These are phyloP conservation scores for Sminthurides aquaticus DNA, from an alignment of 2,888 invertebrate species.

Conservation along the genomic window DNA sequence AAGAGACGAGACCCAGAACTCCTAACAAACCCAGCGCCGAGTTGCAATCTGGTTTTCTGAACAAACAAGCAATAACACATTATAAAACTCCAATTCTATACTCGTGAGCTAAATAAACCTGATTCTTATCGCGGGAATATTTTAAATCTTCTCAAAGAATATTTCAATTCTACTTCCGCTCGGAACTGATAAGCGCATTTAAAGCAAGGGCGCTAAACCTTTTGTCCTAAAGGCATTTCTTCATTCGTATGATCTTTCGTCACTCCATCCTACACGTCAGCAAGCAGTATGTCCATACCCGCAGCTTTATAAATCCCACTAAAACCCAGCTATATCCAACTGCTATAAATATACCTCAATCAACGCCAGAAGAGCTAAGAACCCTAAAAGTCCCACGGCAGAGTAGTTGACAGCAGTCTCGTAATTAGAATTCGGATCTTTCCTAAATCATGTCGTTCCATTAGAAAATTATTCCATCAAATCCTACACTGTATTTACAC, in stretches of 20 bases:
- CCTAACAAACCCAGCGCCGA: conserved; percentile 38
- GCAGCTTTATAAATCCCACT: no score
- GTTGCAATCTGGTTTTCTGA: conserved; percentile 35
- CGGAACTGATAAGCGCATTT: no score
- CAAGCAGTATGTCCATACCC: no score
- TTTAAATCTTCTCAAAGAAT: neutral
- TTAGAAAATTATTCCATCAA: neutral
- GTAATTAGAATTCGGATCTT: neutral
- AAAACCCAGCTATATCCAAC: neutral
- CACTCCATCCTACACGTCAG: no score
- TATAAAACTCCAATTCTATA: neutral
- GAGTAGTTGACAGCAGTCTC: conserved; percentile 31
- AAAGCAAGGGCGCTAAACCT: no score
- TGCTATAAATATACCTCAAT: conserved; percentile 35
- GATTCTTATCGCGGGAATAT: neutral
- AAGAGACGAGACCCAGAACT: conserved; percentile 37
- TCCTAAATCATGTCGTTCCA: neutral
- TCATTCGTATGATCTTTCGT: neutral
- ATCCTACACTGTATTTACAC: neutral
- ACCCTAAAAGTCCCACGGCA: conserved; percentile 38
- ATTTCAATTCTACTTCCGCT: neutral
- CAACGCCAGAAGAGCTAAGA: conserved; percentile 32
- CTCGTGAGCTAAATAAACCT: neutral
- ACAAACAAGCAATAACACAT: no score
- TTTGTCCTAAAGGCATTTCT: no score